A percentile compares a stretch with the other conserved stretches of the same genome.
Evolutionary conservation across 2,797 vertebrate genomes (phyloP).

Genomic region (Anguilla marmorata): DNA sequence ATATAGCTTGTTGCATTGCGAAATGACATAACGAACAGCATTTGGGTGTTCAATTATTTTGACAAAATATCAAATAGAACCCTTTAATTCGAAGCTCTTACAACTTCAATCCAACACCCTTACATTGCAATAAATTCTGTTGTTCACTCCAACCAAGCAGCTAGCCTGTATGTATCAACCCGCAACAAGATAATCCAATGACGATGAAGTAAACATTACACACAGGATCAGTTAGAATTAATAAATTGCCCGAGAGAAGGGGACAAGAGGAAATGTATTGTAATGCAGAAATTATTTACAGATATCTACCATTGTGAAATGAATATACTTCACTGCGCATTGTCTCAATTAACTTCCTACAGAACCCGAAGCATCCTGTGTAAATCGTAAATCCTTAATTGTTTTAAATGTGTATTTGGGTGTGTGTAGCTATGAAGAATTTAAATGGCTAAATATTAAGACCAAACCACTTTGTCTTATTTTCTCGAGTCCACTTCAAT

Average conservation of each 20-base stretch:
- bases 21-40: not conserved
- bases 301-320: not conserved
- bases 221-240: not conserved
- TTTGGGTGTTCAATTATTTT: not conserved
- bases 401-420: not conserved
- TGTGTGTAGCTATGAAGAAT: not conserved
- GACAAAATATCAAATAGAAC: not conserved
- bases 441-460: not conserved
- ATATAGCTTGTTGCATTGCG: not conserved
- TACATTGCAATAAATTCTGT: not conserved
- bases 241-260: not conserved
- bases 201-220: not conserved
- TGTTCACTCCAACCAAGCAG: not conserved
- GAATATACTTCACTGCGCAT: not conserved
- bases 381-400: not conserved
- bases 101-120: not conserved
- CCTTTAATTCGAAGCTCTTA: not conserved
- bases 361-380: not conserved
- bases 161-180: not conserved
- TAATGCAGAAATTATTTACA: not conserved
- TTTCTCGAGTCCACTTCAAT: not conserved
- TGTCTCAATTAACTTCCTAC: not conserved
- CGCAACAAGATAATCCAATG: not conserved
- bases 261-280: not conserved
- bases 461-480: not conserved